phyloP scores from a whole-genome alignment of 1,140 invertebrate genomes.

The Temnothorax nylanderi region DNA sequence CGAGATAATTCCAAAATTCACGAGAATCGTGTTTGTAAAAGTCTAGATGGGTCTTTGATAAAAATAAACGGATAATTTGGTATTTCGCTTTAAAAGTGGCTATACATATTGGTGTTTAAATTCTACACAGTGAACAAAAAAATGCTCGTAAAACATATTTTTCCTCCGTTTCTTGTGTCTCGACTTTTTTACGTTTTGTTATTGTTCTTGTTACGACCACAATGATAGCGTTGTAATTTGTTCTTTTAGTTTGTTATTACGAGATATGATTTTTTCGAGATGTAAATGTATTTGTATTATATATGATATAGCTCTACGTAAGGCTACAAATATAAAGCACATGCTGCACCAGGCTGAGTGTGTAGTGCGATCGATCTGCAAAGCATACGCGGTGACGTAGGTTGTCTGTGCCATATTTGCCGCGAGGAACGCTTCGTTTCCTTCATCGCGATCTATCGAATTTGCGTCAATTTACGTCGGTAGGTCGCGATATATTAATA shows the following conservation, averaged over 20 bases:
- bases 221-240: neutral
- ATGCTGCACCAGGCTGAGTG: constrained; percentile 18
- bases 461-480: constrained; percentile 25
- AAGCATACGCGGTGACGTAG: constrained; percentile 55
- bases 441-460: constrained; percentile 11
- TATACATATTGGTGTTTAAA: neutral
- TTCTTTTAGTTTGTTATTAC: neutral
- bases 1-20: neutral
- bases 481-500: constrained; percentile 46
- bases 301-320: neutral
- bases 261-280: neutral
- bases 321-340: constrained; percentile 28
- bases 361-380: constrained; percentile 51
- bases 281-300: neutral
- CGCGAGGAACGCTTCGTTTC: neutral
- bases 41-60: neutral
- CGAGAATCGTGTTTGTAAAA: neutral
- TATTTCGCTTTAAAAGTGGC: neutral
- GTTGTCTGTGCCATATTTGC: constrained; percentile 44
- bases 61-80: neutral
- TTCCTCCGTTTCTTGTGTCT: neutral
- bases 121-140: neutral
- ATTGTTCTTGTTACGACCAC: neutral
- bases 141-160: neutral
- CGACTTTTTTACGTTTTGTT: neutral